A percentile compares a stretch with the other conserved stretches of the same genome.
phyloP scores from a whole-genome alignment of 1,140 invertebrate genomes.

The Drosophila sp. region DNA sequence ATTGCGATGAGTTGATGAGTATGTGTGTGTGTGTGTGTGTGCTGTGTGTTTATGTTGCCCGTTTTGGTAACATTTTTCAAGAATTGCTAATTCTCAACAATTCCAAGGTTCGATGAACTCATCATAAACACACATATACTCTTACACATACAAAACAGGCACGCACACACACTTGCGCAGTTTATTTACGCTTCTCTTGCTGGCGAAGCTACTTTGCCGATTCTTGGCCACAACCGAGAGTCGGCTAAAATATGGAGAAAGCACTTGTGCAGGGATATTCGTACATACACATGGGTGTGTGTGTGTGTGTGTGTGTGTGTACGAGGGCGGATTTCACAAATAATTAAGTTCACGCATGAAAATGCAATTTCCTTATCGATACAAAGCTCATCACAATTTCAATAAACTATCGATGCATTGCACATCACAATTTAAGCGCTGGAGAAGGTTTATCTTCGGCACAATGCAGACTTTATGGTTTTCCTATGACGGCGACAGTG shows the following conservation, averaged over 20 bases:
- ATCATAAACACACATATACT: conserved; percentile 68
- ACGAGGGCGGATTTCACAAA: conserved; percentile 38
- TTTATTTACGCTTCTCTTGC: conserved; percentile 76
- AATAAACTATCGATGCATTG: conserved; percentile 20
- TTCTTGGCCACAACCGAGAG: conserved; percentile 48
- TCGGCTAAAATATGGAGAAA: conserved; percentile 77
- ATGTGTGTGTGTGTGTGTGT: conserved; percentile 43
- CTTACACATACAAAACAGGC: conserved; percentile 17
- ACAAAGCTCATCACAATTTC: conserved; percentile 9
- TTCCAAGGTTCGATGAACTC: conserved; percentile 78
- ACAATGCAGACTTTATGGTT: too few species aligned
- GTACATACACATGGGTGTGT: conserved; percentile 11
- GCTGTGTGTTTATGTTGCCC: conserved; percentile 65
- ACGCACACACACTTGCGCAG: conserved; percentile 54
- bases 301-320: neutral
- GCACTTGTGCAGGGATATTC: conserved; percentile 67
- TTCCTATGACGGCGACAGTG: too few species aligned
- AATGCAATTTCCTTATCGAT: conserved; percentile 1
- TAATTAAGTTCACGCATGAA: conserved; percentile 9
- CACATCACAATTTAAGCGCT: conserved; percentile 2
- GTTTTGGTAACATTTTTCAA: conserved; percentile 83
- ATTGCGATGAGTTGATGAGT: conserved; percentile 34
- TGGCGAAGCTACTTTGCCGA: conserved; percentile 62
- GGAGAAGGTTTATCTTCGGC: neutral
- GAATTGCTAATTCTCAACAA: conserved; percentile 83